Evolutionary conservation across 2,888 invertebrate genomes (phyloP).

Genomic region (Habrosyne pyritoides): DNA sequence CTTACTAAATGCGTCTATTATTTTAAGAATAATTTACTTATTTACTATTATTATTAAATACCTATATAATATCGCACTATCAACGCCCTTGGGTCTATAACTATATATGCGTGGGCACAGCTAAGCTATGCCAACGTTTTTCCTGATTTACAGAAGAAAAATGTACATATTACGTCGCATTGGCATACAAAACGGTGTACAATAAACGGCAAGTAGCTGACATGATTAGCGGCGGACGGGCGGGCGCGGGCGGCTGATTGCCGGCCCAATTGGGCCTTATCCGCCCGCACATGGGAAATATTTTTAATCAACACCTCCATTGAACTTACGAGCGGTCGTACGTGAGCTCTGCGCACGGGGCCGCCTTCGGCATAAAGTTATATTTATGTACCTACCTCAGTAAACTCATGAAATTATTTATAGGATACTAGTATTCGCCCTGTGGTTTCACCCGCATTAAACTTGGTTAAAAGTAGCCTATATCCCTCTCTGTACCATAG

Average conservation of each 20-base stretch:
- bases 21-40: too few relatives aligned
- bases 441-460: too few relatives aligned
- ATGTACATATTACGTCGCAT: neutral
- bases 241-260: constrained; percentile 75
- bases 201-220: constrained; percentile 54
- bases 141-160: neutral
- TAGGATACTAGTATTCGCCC: too few relatives aligned
- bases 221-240: constrained; percentile 74
- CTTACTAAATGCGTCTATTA: too few relatives aligned
- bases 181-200: constrained; percentile 25
- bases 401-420: neutral
- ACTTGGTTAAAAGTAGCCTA: too few relatives aligned
- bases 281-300: constrained; percentile 84
- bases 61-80: too few relatives aligned
- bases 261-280: constrained; percentile 83
- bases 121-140: too few relatives aligned
- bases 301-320: constrained; percentile 85
- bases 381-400: constrained; percentile 18
- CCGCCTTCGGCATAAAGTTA: constrained; percentile 46
- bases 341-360: constrained; percentile 75
- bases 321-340: constrained; percentile 84
- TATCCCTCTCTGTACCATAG: too few relatives aligned
- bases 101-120: too few relatives aligned
- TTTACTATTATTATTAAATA: too few relatives aligned
- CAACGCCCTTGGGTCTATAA: too few relatives aligned